Evolutionary conservation across 2,888 invertebrate genomes (phyloP).

Genomic region (Epinotia ramella): DNA sequence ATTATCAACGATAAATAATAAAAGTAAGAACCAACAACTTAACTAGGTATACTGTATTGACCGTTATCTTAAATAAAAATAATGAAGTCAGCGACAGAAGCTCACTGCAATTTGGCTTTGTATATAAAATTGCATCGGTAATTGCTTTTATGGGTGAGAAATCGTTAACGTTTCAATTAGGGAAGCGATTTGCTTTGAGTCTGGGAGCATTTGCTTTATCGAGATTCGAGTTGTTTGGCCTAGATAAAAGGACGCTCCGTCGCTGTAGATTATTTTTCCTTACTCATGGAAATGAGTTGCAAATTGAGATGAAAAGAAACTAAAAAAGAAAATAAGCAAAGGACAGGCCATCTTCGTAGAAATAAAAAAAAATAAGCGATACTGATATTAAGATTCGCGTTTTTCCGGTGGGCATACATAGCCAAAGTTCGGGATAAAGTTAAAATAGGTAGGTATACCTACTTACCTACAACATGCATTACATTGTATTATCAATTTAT

Average conservation of each 20-base stretch:
- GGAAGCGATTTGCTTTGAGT: background rate
- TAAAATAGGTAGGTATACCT: too few relatives aligned
- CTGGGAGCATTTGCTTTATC: background rate
- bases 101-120: background rate
- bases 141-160: background rate
- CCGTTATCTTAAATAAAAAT: background rate
- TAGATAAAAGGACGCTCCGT: background rate
- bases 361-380: too few relatives aligned
- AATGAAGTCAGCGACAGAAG: background rate
- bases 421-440: too few relatives aligned
- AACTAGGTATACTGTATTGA: background rate
- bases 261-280: background rate
- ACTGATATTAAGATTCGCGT: too few relatives aligned
- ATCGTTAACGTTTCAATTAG: constrained; percentile 2
- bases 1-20: background rate
- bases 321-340: too few relatives aligned
- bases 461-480: too few relatives aligned
- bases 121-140: constrained; percentile 15
- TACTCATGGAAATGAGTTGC: background rate
- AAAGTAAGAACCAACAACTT: background rate
- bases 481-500: too few relatives aligned
- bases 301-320: background rate
- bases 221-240: background rate
- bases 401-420: too few relatives aligned
- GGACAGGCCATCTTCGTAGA: too few relatives aligned